phyloP scores from a whole-genome alignment of 2,797 vertebrate genomes.

The Phalanger gymnotis region DNA sequence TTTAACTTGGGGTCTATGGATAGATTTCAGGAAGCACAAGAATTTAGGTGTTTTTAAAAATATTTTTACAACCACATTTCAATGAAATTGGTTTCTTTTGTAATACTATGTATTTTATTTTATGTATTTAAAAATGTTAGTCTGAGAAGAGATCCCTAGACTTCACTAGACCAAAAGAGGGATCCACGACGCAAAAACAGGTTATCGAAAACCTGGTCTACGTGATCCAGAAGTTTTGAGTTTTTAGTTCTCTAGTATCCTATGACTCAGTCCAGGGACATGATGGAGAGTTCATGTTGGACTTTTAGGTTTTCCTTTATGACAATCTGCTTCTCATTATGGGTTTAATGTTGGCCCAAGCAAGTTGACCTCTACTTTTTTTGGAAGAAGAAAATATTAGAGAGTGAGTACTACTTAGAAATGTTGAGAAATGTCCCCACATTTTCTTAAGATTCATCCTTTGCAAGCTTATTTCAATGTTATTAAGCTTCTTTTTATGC shows the following conservation, averaged over 20 bases:
- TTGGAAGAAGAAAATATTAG: neutral
- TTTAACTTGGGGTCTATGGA: neutral
- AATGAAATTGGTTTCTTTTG: neutral
- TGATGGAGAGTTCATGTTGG: neutral
- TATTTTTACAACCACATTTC: neutral
- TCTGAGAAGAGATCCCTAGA: neutral
- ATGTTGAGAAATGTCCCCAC: neutral
- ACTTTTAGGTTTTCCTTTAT: neutral
- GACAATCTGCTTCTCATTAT: neutral
- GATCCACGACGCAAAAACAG: neutral
- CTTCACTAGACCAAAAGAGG: neutral
- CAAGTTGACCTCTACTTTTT: neutral
- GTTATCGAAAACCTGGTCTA: neutral
- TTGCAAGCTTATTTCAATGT: neutral
- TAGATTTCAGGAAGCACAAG: neutral
- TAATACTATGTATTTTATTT: neutral
- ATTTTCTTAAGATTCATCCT: neutral
- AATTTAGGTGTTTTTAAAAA: neutral
- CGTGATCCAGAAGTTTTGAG: neutral
- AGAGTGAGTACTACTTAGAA: neutral
- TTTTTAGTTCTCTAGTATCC: neutral
- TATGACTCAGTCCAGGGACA: neutral
- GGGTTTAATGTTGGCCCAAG: neutral
- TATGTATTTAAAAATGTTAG: neutral
- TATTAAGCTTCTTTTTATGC: neutral